Evolutionary conservation across 2,797 vertebrate species (phyloP), one percentile per base, ranked within the genome.

Genomic region (Orientallactaga sibirica): DNA sequence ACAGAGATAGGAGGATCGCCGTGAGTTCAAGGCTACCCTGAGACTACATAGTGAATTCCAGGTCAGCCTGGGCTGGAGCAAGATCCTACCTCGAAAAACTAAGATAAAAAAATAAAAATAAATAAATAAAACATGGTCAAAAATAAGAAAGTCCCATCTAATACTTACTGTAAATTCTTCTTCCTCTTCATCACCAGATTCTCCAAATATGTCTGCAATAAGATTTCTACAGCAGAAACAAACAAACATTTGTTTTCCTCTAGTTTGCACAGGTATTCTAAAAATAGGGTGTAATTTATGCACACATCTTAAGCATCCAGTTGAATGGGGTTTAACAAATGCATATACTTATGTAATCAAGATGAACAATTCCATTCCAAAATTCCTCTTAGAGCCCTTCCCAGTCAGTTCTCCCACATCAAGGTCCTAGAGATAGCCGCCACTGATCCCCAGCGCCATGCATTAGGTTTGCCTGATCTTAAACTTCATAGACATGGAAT

Each of bases 171-270:
- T 99, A 98, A 99, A 99, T 98, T 99, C 99, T 95, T 99, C 99
- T 90, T 98, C 99, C 71, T 99, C 99, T 96, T 99, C 99, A 96
- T 99, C 99, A 71, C 99, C 99, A 29, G 99, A 99, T 97, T 99
- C 99, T 91, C 99, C 99, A 93, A 99, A 99, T 98, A 99, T 99
- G 97, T 99, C 99, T 27, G 99, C 99, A 48, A 99, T 99, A 98
- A 99, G 99, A 97, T 99, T 99, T 98, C 99, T 99, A 97, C 4
- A 90, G 93, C 93, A 83, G 71, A 71, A 97, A 96, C 6, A 94
- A 75, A 97, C 61, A 90, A 1, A 87, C 80, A 92, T 74, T 86
- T 96, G 20, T 77, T 95, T 71, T 86, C 25, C 93, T 94, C 48
- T 75, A 29, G 95, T 82, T 67, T 89, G 62, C 41, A 90, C 0